A percentile compares a stretch with the other conserved stretches of the same genome.
These are phyloP conservation scores for Ceratotherium simum DNA, from an alignment of 2,113 vertebrate genomes.

Conservation along the genomic window DNA sequence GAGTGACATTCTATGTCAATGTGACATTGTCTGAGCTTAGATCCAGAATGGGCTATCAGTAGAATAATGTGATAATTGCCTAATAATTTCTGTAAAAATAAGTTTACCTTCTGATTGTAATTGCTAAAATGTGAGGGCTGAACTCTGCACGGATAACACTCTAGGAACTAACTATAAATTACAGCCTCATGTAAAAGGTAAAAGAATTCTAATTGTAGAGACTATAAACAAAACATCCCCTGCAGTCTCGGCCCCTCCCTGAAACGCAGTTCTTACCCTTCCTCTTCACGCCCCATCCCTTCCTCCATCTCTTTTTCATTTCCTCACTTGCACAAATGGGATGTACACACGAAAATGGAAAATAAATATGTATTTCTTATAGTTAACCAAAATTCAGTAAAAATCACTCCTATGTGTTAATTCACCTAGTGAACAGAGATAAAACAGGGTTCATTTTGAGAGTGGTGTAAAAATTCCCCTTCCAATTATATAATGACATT, in stretches of 20 bases:
- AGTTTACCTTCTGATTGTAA: not conserved
- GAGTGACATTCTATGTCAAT: not conserved
- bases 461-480: not conserved
- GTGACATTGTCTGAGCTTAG: not conserved
- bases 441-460: not conserved
- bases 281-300: not conserved
- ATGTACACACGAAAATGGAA: not conserved
- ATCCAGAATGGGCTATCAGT: not conserved
- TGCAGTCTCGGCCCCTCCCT: fast-evolving
- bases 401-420: not conserved
- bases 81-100: slow-evolving; percentile 37
- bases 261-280: not conserved
- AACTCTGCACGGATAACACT: not conserved
- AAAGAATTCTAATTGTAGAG: not conserved
- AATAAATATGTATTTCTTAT: not conserved
- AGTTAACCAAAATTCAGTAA: not conserved
- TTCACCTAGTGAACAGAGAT: not conserved
- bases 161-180: not conserved
- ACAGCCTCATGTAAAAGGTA: not conserved
- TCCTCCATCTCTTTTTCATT: not conserved
- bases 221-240: not conserved
- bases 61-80: slow-evolving; percentile 10
- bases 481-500: not conserved
- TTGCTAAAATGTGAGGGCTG: not conserved
- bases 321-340: not conserved